Conservation (phyloP, 2,797 vertebrate species). For the Cyprinella venusta region DNA sequence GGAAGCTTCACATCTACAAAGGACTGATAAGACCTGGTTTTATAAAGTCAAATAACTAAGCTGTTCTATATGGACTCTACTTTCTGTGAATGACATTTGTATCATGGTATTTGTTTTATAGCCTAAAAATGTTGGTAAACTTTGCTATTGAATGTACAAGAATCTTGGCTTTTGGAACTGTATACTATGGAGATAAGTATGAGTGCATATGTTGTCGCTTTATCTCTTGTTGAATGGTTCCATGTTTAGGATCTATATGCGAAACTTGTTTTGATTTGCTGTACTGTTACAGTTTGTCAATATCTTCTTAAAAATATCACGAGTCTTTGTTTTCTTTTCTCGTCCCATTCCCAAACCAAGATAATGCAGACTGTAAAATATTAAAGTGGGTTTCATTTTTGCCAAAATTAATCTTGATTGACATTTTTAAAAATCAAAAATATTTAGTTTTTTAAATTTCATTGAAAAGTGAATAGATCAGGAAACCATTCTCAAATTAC, state of each 20-base stretch:
- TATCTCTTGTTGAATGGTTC: constrained; percentile 10
- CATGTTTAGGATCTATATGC: neutral
- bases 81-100: constrained; percentile 47
- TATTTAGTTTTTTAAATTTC: neutral
- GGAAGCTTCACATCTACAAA: constrained; percentile 84
- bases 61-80: constrained; percentile 47
- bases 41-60: constrained; percentile 46
- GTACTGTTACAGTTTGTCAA: constrained; percentile 47
- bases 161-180: constrained; percentile 32
- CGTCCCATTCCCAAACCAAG: constrained; percentile 63
- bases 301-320: constrained; percentile 50
- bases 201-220: constrained; percentile 27
- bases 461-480: neutral
- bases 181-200: constrained; percentile 31
- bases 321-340: constrained; percentile 56
- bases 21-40: constrained; percentile 72
- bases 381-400: constrained; percentile 62
- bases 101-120: constrained; percentile 52
- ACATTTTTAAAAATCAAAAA: neutral
- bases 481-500: too few relatives aligned
- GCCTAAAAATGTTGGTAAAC: constrained; percentile 33
- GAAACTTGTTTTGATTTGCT: constrained; percentile 30
- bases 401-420: constrained; percentile 40
- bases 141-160: constrained; percentile 64
- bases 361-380: constrained; percentile 59